Evolutionary conservation across 2,888 invertebrate genomes (phyloP).

Genomic region (Leptopilina myrica): DNA sequence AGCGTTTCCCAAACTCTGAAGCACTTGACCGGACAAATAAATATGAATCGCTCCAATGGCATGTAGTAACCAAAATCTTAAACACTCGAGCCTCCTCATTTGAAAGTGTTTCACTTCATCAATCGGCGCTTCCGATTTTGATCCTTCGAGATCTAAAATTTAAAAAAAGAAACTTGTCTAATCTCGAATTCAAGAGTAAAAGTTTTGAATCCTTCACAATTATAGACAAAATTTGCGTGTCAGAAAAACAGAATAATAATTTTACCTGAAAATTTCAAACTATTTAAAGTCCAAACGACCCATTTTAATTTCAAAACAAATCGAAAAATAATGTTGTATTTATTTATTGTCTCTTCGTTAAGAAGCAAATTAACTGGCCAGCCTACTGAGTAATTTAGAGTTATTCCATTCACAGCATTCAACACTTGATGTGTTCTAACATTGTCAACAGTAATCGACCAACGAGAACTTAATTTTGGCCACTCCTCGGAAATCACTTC

Average conservation of each 20-base stretch:
- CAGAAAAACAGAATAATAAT: conserved; percentile 5
- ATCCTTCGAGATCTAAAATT: conserved; percentile 67
- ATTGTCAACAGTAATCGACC: conserved; percentile 69
- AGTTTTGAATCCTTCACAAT: no score
- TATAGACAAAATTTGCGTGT: background rate
- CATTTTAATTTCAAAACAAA: conserved; percentile 79
- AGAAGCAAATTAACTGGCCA: conserved; percentile 76
- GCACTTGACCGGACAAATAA: conserved; percentile 78
- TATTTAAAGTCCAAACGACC: conserved; percentile 78
- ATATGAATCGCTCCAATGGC: conserved; percentile 78
- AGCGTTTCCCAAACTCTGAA: conserved; percentile 74
- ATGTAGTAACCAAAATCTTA: conserved; percentile 79
- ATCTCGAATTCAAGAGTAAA: no score
- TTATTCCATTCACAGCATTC: conserved; percentile 68
- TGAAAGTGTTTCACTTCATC: conserved; percentile 69
- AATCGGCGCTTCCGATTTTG: conserved; percentile 53
- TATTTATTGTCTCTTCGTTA: conserved; percentile 66
- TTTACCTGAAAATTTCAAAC: conserved; percentile 75
- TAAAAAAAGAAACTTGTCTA: background rate
- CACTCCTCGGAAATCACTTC: conserved; percentile 77
- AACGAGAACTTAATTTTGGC: conserved; percentile 72
- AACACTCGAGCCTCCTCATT: conserved; percentile 77
- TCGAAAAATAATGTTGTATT: conserved; percentile 77
- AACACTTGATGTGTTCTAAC: conserved; percentile 67
- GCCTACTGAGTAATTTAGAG: conserved; percentile 71